phyloP scores from a whole-genome alignment of 2,113 vertebrate species.

The Beaufortia kweichowensis region DNA sequence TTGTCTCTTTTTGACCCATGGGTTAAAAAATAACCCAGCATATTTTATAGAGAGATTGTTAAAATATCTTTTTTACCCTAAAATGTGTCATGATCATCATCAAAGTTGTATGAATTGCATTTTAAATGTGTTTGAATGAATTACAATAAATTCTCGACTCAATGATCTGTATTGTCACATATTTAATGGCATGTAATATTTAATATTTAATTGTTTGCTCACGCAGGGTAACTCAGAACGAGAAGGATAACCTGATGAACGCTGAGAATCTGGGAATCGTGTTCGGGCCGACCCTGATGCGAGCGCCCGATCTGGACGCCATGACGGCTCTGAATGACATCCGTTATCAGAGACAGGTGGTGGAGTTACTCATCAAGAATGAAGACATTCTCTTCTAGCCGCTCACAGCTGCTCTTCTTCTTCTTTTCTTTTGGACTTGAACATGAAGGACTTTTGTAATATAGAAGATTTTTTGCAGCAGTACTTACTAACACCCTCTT shows the following conservation, averaged over 20 bases:
- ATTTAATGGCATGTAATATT: no score
- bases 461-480: slow-evolving; percentile 57
- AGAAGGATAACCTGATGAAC: slow-evolving; percentile 96
- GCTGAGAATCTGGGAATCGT: slow-evolving; percentile 97
- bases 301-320: slow-evolving; percentile 88
- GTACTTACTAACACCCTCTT: slow-evolving; percentile 60
- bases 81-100: no score
- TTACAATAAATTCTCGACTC: no score
- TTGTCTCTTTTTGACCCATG: no score
- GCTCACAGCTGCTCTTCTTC: slow-evolving; percentile 51
- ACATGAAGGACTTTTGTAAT: slow-evolving; percentile 78
- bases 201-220: background rate
- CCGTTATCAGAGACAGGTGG: slow-evolving; percentile 97
- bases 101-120: no score
- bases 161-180: no score
- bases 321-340: slow-evolving; percentile 95
- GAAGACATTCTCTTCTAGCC: slow-evolving; percentile 91
- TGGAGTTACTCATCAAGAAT: slow-evolving; percentile 97
- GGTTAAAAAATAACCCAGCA: no score
- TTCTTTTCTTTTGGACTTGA: slow-evolving; percentile 71
- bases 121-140: no score
- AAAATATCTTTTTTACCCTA: no score
- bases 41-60: no score
- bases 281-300: slow-evolving; percentile 96
- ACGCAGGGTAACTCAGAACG: slow-evolving; percentile 91